phyloP scores from a whole-genome alignment of 2,888 invertebrate genomes.

The Drosophila helvetica region DNA sequence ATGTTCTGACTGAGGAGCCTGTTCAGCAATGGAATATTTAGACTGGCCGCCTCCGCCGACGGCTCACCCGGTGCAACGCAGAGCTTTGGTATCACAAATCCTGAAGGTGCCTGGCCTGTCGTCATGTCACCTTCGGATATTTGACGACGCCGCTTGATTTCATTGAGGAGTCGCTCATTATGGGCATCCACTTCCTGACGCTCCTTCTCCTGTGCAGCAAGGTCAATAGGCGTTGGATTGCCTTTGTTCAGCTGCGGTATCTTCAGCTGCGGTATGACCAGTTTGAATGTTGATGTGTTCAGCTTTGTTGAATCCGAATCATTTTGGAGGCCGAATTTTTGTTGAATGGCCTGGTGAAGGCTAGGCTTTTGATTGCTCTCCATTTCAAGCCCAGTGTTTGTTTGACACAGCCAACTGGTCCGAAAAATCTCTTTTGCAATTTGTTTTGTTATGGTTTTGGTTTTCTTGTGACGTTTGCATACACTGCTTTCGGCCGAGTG shows the following conservation, averaged over 20 bases:
- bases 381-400: constrained; percentile 23
- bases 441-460: constrained; percentile 3
- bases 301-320: constrained; percentile 12
- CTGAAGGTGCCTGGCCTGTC: not conserved
- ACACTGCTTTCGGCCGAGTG: no score
- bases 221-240: constrained; percentile 4
- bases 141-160: constrained; percentile 35
- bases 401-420: not conserved
- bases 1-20: constrained; percentile 21
- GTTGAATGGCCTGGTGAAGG: constrained; percentile 25
- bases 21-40: constrained; percentile 61
- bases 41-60: constrained; percentile 21
- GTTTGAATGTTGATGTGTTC: constrained; percentile 8
- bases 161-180: constrained; percentile 52
- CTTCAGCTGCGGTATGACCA: constrained; percentile 48
- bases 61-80: constrained; percentile 22
- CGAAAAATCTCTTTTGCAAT: not conserved
- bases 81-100: constrained; percentile 63
- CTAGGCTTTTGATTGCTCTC: constrained; percentile 45
- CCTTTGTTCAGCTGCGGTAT: constrained; percentile 39
- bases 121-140: constrained; percentile 5
- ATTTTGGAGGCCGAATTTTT: constrained; percentile 34
- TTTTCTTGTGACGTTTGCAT: constrained; percentile 4
- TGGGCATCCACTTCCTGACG: constrained; percentile 40
- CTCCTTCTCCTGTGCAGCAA: constrained; percentile 31